phyloP scores from a whole-genome alignment of 2,113 vertebrate species.

The Xenopus tropicalis region DNA sequence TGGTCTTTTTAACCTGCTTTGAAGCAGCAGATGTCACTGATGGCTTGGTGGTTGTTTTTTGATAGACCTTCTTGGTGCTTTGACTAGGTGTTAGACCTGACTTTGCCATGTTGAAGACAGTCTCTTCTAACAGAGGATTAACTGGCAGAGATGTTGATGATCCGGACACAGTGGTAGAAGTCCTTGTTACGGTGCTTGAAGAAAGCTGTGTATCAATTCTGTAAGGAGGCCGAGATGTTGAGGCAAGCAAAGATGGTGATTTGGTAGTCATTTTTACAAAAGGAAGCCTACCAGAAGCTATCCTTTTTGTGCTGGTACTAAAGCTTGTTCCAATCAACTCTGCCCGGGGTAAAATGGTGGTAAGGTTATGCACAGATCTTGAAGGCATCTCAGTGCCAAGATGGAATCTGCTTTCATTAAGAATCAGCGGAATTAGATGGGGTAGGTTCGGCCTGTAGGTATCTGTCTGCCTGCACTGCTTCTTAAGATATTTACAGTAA shows the following conservation, averaged over 20 bases:
- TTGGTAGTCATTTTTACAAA: slow-evolving; percentile 25
- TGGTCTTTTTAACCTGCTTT: slow-evolving; percentile 45
- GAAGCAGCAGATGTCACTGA: slow-evolving; percentile 42
- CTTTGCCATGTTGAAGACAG: slow-evolving; percentile 4
- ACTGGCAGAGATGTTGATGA: slow-evolving; percentile 28
- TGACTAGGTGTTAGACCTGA: slow-evolving; percentile 45
- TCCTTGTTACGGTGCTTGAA: rapidly evolving
- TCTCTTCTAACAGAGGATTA: not conserved
- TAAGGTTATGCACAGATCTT: slow-evolving; percentile 62
- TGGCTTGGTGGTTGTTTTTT: slow-evolving; percentile 41
- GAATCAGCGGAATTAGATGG: slow-evolving; percentile 69
- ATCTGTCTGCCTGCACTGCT: slow-evolving; percentile 88
- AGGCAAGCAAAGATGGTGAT: slow-evolving; percentile 32
- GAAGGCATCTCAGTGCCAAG: slow-evolving; percentile 10
- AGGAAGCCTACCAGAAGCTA: not conserved
- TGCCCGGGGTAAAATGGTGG: slow-evolving; percentile 48
- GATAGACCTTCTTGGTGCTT: slow-evolving; percentile 49
- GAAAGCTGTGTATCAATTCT: slow-evolving; percentile 25
- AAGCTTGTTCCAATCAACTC: slow-evolving; percentile 43
- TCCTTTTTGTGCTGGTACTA: slow-evolving; percentile 30
- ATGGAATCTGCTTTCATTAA: slow-evolving; percentile 62
- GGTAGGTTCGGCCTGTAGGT: slow-evolving; percentile 72
- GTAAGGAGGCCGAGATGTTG: rapidly evolving
- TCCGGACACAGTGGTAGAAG: not conserved
- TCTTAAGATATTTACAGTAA: slow-evolving; percentile 94